Base-by-base conservation (phyloP, 2,888 invertebrate species). In the Nomada lathburiana region DNA sequence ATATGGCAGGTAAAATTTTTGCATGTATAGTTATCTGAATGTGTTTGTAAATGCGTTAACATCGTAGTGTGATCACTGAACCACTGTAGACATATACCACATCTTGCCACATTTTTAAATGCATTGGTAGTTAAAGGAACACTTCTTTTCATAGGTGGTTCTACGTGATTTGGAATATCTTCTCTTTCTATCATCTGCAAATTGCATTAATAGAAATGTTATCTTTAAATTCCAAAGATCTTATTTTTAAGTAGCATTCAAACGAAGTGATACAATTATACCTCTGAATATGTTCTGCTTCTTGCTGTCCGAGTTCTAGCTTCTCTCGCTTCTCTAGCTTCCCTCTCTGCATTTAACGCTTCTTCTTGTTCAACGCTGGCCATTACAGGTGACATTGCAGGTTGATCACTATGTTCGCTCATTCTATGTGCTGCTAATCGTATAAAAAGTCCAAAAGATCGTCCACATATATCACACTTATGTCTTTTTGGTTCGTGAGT, bases 401-500 rank as follows among this genome's bases (percentile, higher is more conserved):
- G 86, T 50, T 89, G 90, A 20, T 90, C 84, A 71, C 91, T 90
- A 55, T 92, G 92, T 55, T 92, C 92, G 62, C 90, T 89, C 71
- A 92, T 84, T 82, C 86, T 91, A 62, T 92, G 92, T 5, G 91
- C 90, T 23, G 90, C 91, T 53, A 92, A 76, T 52, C 92, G 88
- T 86, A 92, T 91, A 57, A 91, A 89, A 44, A 92, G 87, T 26
- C 92, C 93, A 65, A 92, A 93, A 0, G 90, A 90, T 55, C 92
- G 88, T 0, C 93, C 92, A 42, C 93, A 93, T 84, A 91, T 90
- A 70, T 92, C 91, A 81, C 93, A 93, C 72, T 92, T 92, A 62
- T 91, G 88, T 73, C 89, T 90, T 71, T 93, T 93, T 4, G 93
- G 93, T 76, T 92, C 91, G 60, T 93, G 93, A 44, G 92, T 93